Base-by-base conservation (phyloP, 2,797 vertebrate genomes). In the Poeciliopsis gracilis region DNA sequence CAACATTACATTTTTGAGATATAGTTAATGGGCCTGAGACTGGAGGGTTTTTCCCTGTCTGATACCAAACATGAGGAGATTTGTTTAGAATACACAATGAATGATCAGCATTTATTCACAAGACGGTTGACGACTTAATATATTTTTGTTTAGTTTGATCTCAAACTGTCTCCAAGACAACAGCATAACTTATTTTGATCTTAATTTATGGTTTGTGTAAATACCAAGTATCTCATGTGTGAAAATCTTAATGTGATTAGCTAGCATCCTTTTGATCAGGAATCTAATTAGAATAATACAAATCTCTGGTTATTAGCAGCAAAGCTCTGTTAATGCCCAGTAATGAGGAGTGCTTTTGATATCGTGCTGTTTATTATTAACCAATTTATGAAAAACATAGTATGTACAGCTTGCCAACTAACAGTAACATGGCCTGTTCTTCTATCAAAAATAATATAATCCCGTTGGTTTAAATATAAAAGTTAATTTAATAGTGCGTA, bases 1-100 rank as follows among this genome's bases (percentile, higher is more conserved):
- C 77, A 79, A 47, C 78, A 55, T 88, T 82, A 73, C 85, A 87
- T 90, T 83, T 82, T 82, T 73, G 72, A 77, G 66, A 80, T 84
- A 82, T 77, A 78, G 77, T 82, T 57, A 88, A 72, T 78, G 86
- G 76, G 76, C 83, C 77, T 69, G 72, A 84, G 75, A 70, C 77
- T 30, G 9, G n/a, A 84, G 80, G 76, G 82, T 73, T 77, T 79
- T 83, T 55, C 47, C 45, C 28, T 12, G 8, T 73, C 16, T 20
- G 81, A 67, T 61, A 70, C 11, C 30, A 61, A 79, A 78, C 77
- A 80, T 78, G 73, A 61, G 49, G 72, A 67, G 61, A 11, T 46
- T 67, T 78, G 70, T 59, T 75, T 72, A 82, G 59, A 72, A 11
- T 69, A 49, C 38, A 15, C 18, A 36, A 46, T 20, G 20, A 53